These are phyloP conservation scores for Dasysyrphus albostriatus DNA, from an alignment of 2,888 invertebrate species.

Conservation along the genomic window DNA sequence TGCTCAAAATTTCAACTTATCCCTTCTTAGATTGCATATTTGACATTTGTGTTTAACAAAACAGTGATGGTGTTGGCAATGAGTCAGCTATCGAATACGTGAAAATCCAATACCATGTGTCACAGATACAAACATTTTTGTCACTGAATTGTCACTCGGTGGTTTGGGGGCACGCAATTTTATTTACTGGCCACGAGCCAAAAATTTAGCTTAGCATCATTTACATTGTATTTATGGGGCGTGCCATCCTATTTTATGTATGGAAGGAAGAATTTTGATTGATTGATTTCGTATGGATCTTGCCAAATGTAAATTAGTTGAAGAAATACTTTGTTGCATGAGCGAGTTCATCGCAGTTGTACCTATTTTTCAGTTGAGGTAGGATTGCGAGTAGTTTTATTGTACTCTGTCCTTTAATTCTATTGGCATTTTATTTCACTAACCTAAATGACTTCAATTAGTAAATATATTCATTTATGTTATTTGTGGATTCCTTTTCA, in stretches of 20 bases:
- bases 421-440: neutral
- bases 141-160: constrained; percentile 39
- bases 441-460: neutral
- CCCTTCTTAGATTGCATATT: neutral
- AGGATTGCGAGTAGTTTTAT: neutral
- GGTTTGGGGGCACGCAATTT: constrained; percentile 25
- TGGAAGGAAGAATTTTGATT: constrained; percentile 47
- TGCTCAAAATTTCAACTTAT: neutral
- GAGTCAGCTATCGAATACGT: constrained; percentile 13
- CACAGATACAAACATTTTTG: constrained; percentile 33
- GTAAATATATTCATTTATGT: no score
- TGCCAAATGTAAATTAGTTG: constrained; percentile 27
- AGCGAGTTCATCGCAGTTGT: neutral
- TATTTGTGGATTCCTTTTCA: no score
- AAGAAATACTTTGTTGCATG: neutral
- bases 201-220: neutral
- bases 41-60: constrained; percentile 2
- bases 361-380: neutral
- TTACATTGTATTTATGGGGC: constrained; percentile 43
- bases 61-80: constrained; percentile 28
- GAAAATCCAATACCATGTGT: constrained; percentile 46
- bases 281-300: constrained; percentile 38
- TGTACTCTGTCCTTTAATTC: neutral
- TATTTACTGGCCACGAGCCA: constrained; percentile 48
- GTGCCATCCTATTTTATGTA: constrained; percentile 32